Percentiles rank a stretch among this genome's conserved stretches.
phyloP scores from a whole-genome alignment of 2,888 invertebrate species.

The Drosophila colorata region DNA sequence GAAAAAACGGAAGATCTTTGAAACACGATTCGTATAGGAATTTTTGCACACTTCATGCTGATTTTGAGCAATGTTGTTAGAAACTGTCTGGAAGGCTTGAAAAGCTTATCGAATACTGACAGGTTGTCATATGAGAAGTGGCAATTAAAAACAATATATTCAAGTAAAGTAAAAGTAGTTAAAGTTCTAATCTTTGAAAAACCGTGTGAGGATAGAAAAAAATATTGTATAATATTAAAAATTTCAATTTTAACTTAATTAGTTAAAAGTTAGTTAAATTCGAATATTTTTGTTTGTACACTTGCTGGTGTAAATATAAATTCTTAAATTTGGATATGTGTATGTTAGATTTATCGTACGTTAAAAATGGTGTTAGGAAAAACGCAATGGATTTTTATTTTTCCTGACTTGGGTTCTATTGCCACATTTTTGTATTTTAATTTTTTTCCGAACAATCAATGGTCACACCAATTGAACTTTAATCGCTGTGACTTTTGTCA shows the following conservation, averaged over 20 bases:
- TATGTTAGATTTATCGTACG: no score
- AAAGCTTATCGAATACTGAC: neutral
- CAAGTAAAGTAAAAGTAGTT: neutral
- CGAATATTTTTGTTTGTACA: no score
- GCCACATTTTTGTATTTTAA: constrained; percentile 3
- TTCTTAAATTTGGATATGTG: no score
- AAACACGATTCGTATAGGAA: constrained; percentile 3
- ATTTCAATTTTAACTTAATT: no score
- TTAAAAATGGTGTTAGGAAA: neutral
- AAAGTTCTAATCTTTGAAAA: neutral
- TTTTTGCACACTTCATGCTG: neutral
- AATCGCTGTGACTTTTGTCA: constrained; percentile 79
- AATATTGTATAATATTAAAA: no score
- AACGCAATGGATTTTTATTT: neutral
- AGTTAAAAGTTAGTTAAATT: no score
- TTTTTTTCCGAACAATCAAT: constrained; percentile 48
- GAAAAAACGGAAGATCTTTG: constrained; percentile 16
- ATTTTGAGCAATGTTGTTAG: neutral
- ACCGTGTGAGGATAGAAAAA: no score
- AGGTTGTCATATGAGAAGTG: neutral
- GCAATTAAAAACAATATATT: neutral
- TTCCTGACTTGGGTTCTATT: constrained; percentile 2
- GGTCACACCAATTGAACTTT: constrained; percentile 77
- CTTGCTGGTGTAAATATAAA: no score
- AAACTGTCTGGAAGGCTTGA: neutral